phyloP scores from a whole-genome alignment of 2,797 vertebrate genomes.

The Fistularia commersonii region DNA sequence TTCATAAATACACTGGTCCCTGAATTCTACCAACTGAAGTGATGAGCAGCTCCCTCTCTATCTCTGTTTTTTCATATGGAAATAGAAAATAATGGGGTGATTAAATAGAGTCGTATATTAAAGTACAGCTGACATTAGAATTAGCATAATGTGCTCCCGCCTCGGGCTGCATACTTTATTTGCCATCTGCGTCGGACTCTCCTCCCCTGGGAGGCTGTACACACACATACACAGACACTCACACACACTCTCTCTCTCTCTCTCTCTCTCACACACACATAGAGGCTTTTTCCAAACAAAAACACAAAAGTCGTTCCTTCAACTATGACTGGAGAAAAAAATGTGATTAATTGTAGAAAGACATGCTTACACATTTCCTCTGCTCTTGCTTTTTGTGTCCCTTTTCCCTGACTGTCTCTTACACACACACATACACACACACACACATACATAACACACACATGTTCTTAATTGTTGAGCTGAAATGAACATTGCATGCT shows the following conservation, averaged over 20 bases:
- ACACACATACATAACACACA: background rate
- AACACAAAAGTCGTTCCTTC: conserved; percentile 86
- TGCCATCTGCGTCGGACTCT: conserved; percentile 98
- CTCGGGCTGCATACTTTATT: conserved; percentile 99
- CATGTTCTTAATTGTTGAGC: conserved; percentile 86
- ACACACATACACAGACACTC: conserved; percentile 67
- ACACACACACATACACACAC: conserved; percentile 3
- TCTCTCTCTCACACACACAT: conserved; percentile 62
- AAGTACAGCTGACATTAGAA: conserved; percentile 99
- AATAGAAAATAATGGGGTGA: conserved; percentile 99
- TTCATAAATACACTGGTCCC: conserved; percentile 27
- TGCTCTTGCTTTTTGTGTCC: too few relatives aligned
- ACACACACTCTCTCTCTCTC: conserved; percentile 62
- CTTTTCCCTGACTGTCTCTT: background rate
- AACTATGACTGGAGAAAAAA: too few relatives aligned
- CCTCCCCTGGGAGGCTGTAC: conserved; percentile 88
- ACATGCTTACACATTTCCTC: background rate
- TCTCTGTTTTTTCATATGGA: conserved; percentile 89
- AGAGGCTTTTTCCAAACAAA: conserved; percentile 70
- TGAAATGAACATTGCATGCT: conserved; percentile 86
- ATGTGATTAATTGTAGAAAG: conserved; percentile 80
- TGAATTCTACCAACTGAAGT: conserved; percentile 58
- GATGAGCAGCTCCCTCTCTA: conserved; percentile 38
- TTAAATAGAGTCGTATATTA: conserved; percentile 99
- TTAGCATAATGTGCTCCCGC: conserved; percentile 99